Percentiles rank a stretch among this genome's conserved stretches.
These are phyloP conservation scores for Zoanthus sociatus DNA, from an alignment of 92 coral and sea anemone genomes.

Conservation along the genomic window DNA sequence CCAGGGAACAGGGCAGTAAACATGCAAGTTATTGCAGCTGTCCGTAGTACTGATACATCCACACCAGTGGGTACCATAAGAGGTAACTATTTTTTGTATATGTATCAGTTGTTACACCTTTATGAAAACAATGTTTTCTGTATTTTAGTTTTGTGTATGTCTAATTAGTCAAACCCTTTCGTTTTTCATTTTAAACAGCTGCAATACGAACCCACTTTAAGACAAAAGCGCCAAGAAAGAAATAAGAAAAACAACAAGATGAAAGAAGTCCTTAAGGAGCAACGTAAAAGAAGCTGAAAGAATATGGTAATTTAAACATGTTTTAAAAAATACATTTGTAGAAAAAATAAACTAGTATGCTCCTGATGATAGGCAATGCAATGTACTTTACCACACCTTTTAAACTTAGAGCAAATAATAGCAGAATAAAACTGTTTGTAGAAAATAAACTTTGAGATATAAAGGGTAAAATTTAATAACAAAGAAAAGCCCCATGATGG, in stretches of 20 bases:
- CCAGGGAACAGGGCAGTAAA: conserved; percentile 57
- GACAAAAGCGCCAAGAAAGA: conserved; percentile 50
- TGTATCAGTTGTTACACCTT: conserved; percentile 36
- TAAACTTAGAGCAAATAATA: conserved; percentile 13
- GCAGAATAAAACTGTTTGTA: conserved; percentile 2
- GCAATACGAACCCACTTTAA: conserved; percentile 58
- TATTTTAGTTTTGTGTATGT: conserved; percentile 24
- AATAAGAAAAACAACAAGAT: conserved; percentile 33
- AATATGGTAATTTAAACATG: conserved; percentile 53
- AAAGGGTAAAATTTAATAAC: conserved; percentile 21
- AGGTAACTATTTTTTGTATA: conserved; percentile 44
- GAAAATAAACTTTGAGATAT: conserved; percentile 4
- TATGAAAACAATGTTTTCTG: conserved; percentile 34
- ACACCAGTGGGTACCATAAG: conserved; percentile 59
- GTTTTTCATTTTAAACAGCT: conserved; percentile 56
- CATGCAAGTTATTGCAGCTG: conserved; percentile 50
- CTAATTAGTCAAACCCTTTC: conserved; percentile 25
- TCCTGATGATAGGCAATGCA: conserved; percentile 23
- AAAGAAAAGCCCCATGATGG: conserved; percentile 24
- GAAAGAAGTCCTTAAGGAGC: conserved; percentile 58
- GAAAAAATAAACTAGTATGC: conserved; percentile 33
- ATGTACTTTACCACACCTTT: conserved; percentile 34
- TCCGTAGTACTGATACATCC: conserved; percentile 58
- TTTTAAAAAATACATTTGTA: conserved; percentile 15
- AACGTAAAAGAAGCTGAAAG: conserved; percentile 61